phyloP scores from a whole-genome alignment of 2,888 invertebrate species.

The Nomada ruficornis region DNA sequence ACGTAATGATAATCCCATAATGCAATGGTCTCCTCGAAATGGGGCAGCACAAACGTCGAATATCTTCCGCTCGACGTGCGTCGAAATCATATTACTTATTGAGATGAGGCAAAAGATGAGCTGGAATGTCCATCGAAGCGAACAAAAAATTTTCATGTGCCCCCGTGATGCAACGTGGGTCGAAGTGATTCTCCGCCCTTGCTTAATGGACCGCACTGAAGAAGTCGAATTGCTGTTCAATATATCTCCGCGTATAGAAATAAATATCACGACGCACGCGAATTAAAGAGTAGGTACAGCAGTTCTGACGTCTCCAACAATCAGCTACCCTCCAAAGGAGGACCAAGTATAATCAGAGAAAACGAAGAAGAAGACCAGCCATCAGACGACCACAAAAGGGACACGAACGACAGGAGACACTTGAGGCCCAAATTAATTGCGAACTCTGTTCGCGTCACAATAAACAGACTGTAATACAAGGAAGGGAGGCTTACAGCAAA shows the following conservation, averaged over 20 bases:
- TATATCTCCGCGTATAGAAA: background rate
- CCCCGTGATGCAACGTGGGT: constrained; percentile 17
- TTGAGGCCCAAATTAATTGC: constrained; percentile 55
- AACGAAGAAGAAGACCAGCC: background rate
- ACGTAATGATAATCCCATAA: constrained; percentile 75
- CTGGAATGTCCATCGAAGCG: constrained; percentile 17
- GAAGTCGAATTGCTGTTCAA: background rate
- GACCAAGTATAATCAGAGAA: background rate
- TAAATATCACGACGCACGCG: background rate
- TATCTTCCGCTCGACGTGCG: constrained; percentile 63
- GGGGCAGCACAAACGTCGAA: constrained; percentile 63
- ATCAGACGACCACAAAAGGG: constrained; percentile 40
- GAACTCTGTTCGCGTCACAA: constrained; percentile 41
- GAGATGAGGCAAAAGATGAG: constrained; percentile 23
- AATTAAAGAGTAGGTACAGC: background rate
- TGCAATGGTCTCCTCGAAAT: constrained; percentile 63
- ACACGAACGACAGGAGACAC: constrained; percentile 35
- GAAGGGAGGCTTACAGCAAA: constrained; percentile 1
- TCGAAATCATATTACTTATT: constrained; percentile 67
- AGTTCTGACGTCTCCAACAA: background rate
- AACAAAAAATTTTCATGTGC: constrained; percentile 18
- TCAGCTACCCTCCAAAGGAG: background rate
- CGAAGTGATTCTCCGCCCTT: constrained; percentile 39
- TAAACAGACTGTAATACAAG: constrained; percentile 44
- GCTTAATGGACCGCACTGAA: constrained; percentile 17